Evolutionary conservation across 2,797 vertebrate species (phyloP).

Genomic region (Chrysolophus pictus): DNA sequence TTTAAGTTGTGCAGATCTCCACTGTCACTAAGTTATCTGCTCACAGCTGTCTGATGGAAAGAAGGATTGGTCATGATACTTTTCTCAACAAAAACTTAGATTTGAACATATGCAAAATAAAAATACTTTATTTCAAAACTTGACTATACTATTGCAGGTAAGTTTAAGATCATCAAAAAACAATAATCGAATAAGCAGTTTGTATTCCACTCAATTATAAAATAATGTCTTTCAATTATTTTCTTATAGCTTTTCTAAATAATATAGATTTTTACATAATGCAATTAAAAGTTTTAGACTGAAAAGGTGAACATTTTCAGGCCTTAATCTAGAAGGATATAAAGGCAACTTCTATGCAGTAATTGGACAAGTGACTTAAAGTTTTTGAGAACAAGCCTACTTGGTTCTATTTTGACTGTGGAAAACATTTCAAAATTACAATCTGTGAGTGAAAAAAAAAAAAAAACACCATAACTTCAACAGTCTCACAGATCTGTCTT

Average conservation of each 20-base stretch:
- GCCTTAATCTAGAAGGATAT: neutral
- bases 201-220: neutral
- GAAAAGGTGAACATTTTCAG: neutral
- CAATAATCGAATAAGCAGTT: neutral
- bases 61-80: slow-evolving; percentile 59
- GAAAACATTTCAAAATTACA: neutral
- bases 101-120: slow-evolving; percentile 20
- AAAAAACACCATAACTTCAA: neutral
- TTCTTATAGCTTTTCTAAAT: slow-evolving; percentile 1
- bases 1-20: slow-evolving; percentile 80
- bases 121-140: slow-evolving; percentile 15
- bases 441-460: neutral
- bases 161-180: neutral
- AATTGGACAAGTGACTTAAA: neutral
- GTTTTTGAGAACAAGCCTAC: neutral
- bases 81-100: slow-evolving; percentile 38
- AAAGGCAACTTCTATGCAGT: neutral
- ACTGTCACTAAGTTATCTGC: slow-evolving; percentile 79
- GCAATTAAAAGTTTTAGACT: neutral
- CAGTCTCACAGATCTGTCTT: neutral
- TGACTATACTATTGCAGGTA: neutral
- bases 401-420: neutral
- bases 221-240: neutral
- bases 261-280: neutral
- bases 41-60: slow-evolving; percentile 70